A percentile compares a stretch with the other conserved stretches of the same genome.
Conservation (phyloP, 2,113 vertebrate species). For the Etheostoma cragini region DNA sequence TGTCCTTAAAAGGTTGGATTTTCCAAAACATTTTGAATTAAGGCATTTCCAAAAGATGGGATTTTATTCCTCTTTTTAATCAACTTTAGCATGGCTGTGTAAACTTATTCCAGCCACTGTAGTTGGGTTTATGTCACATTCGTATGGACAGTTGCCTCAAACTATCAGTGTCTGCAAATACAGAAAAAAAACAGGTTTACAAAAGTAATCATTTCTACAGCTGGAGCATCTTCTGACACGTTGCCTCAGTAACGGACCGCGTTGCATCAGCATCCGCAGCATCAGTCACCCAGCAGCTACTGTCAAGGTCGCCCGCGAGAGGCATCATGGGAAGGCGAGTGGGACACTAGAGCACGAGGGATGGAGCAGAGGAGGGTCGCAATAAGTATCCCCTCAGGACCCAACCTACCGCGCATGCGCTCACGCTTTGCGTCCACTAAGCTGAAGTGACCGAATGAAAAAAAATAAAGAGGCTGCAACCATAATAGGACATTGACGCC, state of each 20-base stretch:
- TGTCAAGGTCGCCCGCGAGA: constrained; percentile 78
- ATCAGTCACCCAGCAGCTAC: constrained; percentile 26
- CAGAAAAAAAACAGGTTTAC: neutral
- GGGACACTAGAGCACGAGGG: neutral
- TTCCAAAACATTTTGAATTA: no score
- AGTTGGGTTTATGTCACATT: neutral
- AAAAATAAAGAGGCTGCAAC: neutral
- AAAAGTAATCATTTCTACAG: neutral
- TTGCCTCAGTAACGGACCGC: constrained; percentile 35
- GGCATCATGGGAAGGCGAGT: constrained; percentile 69
- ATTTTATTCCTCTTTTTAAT: no score
- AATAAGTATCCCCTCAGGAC: neutral
- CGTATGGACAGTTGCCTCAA: neutral
- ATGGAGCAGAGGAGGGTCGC: no score
- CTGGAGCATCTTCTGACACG: constrained; percentile 6
- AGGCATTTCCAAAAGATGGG: no score
- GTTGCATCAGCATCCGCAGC: constrained; percentile 74
- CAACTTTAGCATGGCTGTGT: no score
- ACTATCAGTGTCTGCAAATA: neutral
- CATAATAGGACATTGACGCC: constrained; percentile 33
- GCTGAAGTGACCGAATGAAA: constrained; percentile 40
- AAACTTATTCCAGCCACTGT: no score
- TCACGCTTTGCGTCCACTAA: neutral
- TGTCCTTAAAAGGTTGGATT: no score
- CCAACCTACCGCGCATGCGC: constrained; percentile 32